phyloP scores from a whole-genome alignment of 2,888 invertebrate species.

The Taenaris catops region DNA sequence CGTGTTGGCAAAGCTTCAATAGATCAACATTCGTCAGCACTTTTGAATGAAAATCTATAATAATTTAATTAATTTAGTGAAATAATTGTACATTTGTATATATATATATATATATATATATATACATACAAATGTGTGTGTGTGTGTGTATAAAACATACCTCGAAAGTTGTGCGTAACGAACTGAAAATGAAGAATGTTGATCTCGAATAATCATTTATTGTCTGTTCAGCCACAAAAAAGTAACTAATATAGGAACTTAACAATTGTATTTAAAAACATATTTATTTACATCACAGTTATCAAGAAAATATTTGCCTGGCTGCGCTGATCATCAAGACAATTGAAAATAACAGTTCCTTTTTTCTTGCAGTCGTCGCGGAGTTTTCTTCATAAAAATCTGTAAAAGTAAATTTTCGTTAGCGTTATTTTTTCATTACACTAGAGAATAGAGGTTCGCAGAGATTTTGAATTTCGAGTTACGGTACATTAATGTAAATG shows the following conservation, averaged over 20 bases:
- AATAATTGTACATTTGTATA: too few relatives aligned
- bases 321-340: slow-evolving; percentile 35
- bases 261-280: slow-evolving; percentile 17
- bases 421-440: slow-evolving; percentile 5
- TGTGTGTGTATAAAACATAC: too few relatives aligned
- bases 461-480: slow-evolving; percentile 11
- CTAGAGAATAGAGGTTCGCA: slow-evolving; percentile 1
- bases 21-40: slow-evolving; percentile 17
- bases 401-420: slow-evolving; percentile 33
- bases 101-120: too few relatives aligned
- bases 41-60: too few relatives aligned
- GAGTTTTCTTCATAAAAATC: slow-evolving; percentile 54
- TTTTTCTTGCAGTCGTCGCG: slow-evolving; percentile 35
- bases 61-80: too few relatives aligned
- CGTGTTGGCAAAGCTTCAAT: slow-evolving; percentile 12
- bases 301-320: slow-evolving; percentile 45
- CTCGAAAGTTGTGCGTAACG: too few relatives aligned
- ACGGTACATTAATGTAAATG: slow-evolving; percentile 16
- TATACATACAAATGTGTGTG: too few relatives aligned
- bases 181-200: slow-evolving; percentile 11
- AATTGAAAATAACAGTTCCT: slow-evolving; percentile 31
- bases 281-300: slow-evolving; percentile 25
- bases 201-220: slow-evolving; percentile 33
- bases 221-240: slow-evolving; percentile 51
- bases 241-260: slow-evolving; percentile 23